Evolutionary conservation across 2,113 vertebrate species (phyloP).

Genomic region (human): GRCh38 chr6:37375501-37376000

Average conservation of each 20-base stretch:
- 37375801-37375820: not conserved
- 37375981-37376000: not conserved
- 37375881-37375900: not conserved
- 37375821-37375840: not conserved
- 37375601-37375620: not conserved
- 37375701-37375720: not conserved
- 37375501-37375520: not conserved
- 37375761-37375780: not conserved
- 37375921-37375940: not conserved
- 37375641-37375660: slow-evolving; percentile 18
- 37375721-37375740: not conserved
- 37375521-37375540: not conserved
- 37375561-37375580: not conserved
- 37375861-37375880: not conserved
- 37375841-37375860: not conserved
- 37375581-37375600: not conserved
- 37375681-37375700: not conserved
- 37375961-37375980: not conserved
- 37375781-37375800: not conserved
- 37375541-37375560: not conserved
- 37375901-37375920: not conserved
- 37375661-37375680: not conserved
- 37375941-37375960: not conserved
- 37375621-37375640: not conserved
- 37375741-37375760: slow-evolving; percentile 16